Percentiles rank a stretch among this genome's conserved stretches.
Evolutionary conservation across 2,797 vertebrate species (phyloP).

Genomic region (Gallinago solitaria): DNA sequence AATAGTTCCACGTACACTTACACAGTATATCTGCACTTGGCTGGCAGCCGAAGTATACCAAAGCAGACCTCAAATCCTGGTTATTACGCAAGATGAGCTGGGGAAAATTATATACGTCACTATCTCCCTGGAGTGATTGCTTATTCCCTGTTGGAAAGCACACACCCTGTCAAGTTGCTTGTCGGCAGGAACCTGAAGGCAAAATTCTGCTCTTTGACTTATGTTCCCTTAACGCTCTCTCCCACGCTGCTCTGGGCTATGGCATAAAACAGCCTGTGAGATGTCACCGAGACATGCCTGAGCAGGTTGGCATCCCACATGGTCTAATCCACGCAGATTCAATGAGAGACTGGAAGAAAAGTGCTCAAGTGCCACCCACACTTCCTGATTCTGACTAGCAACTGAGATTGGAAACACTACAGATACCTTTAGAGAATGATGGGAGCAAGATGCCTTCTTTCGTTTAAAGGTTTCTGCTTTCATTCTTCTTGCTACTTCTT

Average conservation of each 20-base stretch:
- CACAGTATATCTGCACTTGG: background rate
- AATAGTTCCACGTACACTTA: background rate
- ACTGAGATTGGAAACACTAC: constrained; percentile 9
- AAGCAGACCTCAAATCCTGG: background rate
- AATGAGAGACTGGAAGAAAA: constrained; percentile 55
- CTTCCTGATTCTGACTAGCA: constrained; percentile 49
- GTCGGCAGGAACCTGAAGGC: constrained; percentile 41
- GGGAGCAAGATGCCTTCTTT: constrained; percentile 52
- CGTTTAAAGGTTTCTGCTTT: constrained; percentile 42
- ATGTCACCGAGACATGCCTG: constrained; percentile 44
- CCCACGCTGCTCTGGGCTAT: constrained; percentile 47
- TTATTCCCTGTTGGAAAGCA: background rate
- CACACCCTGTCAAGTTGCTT: background rate
- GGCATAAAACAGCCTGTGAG: constrained; percentile 50
- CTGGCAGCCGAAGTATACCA: background rate
- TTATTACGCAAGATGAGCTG: background rate
- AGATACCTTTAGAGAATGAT: constrained; percentile 48
- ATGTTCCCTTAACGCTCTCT: constrained; percentile 17
- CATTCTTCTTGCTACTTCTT: constrained; percentile 7
- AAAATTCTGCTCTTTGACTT: constrained; percentile 54
- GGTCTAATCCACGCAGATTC: constrained; percentile 43
- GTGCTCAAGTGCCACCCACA: constrained; percentile 50
- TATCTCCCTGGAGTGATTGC: background rate
- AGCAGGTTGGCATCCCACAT: constrained; percentile 64
- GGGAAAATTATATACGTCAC: background rate